Conservation (phyloP, 2,113 vertebrate species). For the Fregetta grallaria region DNA sequence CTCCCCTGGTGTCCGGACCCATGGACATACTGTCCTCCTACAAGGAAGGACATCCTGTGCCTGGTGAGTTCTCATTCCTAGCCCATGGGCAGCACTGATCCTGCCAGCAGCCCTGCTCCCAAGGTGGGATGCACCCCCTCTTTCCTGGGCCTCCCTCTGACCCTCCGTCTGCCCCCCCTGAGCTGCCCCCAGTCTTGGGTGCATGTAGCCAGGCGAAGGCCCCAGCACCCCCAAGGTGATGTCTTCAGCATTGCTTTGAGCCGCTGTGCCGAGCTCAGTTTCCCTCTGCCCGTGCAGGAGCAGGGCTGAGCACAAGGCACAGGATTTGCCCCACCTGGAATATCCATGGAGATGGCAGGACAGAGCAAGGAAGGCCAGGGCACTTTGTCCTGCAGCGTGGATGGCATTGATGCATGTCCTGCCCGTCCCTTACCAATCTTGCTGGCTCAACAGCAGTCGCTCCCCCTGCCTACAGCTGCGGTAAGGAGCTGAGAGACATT, state of each 20-base stretch:
- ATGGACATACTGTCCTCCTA: neutral
- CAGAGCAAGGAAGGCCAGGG: rapidly evolving
- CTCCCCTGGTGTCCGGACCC: neutral
- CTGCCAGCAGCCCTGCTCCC: neutral
- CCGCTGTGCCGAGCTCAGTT: neutral
- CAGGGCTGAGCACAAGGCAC: neutral
- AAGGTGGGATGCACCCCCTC: too few species aligned
- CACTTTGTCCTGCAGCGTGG: neutral
- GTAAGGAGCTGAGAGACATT: neutral
- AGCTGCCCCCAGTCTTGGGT: neutral
- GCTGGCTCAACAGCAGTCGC: neutral
- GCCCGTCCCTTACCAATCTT: neutral
- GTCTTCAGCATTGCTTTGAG: neutral
- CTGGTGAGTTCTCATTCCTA: neutral
- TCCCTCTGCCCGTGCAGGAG: neutral
- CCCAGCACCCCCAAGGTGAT: neutral
- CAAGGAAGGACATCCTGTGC: neutral
- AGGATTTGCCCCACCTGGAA: constrained; percentile 17
- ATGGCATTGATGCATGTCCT: neutral
- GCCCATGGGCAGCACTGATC: neutral
- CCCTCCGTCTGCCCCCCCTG: neutral
- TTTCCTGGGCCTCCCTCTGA: neutral
- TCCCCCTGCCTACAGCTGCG: neutral
- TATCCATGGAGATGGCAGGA: neutral
- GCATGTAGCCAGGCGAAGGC: neutral